Percentiles rank a stretch among this genome's conserved stretches.
Conservation (phyloP, 1,140 invertebrate genomes). For the Eufriesea mexicana region DNA sequence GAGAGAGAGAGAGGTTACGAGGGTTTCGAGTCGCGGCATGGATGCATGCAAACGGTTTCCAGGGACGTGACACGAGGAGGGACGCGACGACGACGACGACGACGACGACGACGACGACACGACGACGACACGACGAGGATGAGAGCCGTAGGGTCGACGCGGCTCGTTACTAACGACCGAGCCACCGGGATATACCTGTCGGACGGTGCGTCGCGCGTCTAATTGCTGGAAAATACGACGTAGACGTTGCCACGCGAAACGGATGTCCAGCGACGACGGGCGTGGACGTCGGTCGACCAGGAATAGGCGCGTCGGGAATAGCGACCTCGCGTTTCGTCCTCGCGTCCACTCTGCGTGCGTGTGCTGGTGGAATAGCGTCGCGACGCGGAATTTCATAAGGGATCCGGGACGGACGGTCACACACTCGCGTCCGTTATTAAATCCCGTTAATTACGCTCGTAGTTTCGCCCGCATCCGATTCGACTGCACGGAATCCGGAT, state of each 20-base stretch:
- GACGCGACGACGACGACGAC: slow-evolving; percentile 28
- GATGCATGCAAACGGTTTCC: slow-evolving; percentile 15
- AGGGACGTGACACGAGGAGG: slow-evolving; percentile 20
- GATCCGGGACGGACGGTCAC: neutral
- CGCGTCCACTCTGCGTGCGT: neutral
- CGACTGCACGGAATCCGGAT: neutral
- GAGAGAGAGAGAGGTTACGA: neutral
- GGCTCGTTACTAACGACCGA: slow-evolving; percentile 63
- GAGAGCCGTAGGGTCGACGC: slow-evolving; percentile 17
- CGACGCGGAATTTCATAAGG: neutral
- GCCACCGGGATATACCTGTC: slow-evolving; percentile 66
- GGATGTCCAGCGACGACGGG: slow-evolving; percentile 59
- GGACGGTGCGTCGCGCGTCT: slow-evolving; percentile 69
- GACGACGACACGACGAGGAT: neutral
- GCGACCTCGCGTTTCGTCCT: neutral
- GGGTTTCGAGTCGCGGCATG: neutral
- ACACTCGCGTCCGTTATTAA: neutral
- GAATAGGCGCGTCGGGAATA: slow-evolving; percentile 48
- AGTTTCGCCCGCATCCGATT: neutral
- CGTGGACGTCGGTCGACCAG: slow-evolving; percentile 48
- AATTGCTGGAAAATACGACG: slow-evolving; percentile 75
- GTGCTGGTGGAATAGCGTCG: neutral
- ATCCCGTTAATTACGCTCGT: slow-evolving; percentile 14
- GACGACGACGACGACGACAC: slow-evolving; percentile 42
- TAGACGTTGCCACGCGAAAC: slow-evolving; percentile 63